Conservation (phyloP, 2,113 vertebrate genomes). For the Galeopterus variegatus region DNA sequence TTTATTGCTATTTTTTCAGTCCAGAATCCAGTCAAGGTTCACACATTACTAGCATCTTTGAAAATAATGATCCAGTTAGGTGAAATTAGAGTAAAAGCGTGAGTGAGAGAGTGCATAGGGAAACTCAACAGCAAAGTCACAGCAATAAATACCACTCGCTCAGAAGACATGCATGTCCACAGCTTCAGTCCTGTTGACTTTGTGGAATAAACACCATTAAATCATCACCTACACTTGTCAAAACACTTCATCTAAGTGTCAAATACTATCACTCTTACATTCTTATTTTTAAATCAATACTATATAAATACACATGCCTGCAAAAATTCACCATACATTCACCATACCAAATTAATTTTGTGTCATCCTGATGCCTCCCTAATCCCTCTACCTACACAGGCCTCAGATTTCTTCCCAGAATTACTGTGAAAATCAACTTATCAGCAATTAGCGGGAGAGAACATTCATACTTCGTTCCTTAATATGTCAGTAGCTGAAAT, state of each 20-base stretch:
- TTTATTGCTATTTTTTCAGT: background rate
- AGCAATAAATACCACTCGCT: background rate
- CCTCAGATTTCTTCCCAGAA: slow-evolving; percentile 45
- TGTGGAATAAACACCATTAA: background rate
- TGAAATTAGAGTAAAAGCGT: background rate
- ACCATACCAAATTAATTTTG: slow-evolving; percentile 16
- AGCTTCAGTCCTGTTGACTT: background rate
- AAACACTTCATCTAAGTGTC: slow-evolving; percentile 65
- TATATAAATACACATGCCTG: slow-evolving; percentile 49
- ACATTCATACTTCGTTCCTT: background rate
- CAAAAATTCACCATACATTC: background rate
- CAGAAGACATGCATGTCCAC: background rate
- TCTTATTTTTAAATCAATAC: slow-evolving; percentile 67
- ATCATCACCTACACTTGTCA: background rate
- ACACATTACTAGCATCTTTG: background rate
- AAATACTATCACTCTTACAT: slow-evolving; percentile 45
- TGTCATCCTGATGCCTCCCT: background rate
- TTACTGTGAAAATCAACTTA: background rate
- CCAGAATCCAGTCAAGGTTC: background rate
- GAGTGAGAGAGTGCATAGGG: background rate
- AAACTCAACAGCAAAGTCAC: background rate
- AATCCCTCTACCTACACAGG: background rate
- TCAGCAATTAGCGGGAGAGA: background rate
- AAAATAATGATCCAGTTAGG: background rate
- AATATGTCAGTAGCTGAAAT: background rate